phyloP scores from a whole-genome alignment of 2,888 invertebrate genomes.

The Smittia sp. region DNA sequence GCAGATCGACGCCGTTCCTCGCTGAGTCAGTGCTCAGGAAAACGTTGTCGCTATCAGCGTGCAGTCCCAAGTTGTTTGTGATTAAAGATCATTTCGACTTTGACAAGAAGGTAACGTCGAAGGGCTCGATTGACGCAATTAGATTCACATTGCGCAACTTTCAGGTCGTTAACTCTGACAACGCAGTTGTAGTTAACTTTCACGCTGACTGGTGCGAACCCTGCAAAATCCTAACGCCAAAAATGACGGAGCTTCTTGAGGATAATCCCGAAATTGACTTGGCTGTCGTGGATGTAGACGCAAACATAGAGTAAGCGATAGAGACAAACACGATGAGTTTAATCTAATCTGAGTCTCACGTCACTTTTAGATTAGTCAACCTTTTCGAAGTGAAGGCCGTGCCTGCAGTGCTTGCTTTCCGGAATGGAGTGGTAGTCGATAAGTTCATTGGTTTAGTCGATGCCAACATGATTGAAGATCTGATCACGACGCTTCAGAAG shows the following conservation, averaged over 20 bases:
- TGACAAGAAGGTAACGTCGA: slow-evolving; percentile 63
- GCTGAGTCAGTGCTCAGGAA: slow-evolving; percentile 40
- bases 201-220: slow-evolving; percentile 86
- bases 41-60: slow-evolving; percentile 43
- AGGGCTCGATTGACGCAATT: slow-evolving; percentile 1
- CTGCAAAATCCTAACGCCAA: slow-evolving; percentile 81
- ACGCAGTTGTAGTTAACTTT: slow-evolving; percentile 86
- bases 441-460: slow-evolving; percentile 80
- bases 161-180: slow-evolving; percentile 75
- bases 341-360: not conserved
- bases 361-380: slow-evolving; percentile 26
- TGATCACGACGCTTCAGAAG: slow-evolving; percentile 15
- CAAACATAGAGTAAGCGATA: slow-evolving; percentile 76
- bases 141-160: slow-evolving; percentile 42
- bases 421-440: slow-evolving; percentile 78
- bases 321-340: slow-evolving; percentile 47
- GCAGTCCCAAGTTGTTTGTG: slow-evolving; percentile 50
- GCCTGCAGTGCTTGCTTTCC: slow-evolving; percentile 76
- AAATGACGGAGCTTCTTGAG: slow-evolving; percentile 72
- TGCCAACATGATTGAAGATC: slow-evolving; percentile 36
- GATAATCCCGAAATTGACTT: slow-evolving; percentile 70
- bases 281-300: slow-evolving; percentile 79
- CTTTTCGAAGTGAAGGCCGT: slow-evolving; percentile 73
- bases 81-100: slow-evolving; percentile 76
- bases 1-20: slow-evolving; percentile 25